Evolutionary conservation across 2,888 invertebrate genomes (phyloP).

Genomic region (Harpalus rubripes): DNA sequence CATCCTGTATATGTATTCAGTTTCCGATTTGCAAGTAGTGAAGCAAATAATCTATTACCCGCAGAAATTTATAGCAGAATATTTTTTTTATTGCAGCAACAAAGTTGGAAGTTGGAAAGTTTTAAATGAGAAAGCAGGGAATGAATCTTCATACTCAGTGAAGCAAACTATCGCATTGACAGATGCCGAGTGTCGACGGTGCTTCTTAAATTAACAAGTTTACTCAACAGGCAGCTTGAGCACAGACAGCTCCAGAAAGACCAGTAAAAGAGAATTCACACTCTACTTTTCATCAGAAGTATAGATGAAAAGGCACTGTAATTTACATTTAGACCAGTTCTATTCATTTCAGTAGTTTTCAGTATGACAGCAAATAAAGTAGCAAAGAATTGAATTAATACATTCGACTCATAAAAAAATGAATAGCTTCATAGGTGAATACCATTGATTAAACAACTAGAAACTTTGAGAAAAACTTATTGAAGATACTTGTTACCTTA

Average conservation of each 20-base stretch:
- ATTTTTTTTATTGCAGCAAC: constrained; percentile 39
- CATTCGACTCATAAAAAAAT: no score
- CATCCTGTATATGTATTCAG: no score
- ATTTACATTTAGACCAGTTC: background rate
- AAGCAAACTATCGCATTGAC: constrained; percentile 48
- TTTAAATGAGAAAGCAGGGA: constrained; percentile 42
- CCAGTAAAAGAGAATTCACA: background rate
- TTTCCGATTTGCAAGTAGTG: constrained; percentile 37
- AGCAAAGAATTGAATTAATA: no score
- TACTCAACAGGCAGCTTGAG: constrained; percentile 26
- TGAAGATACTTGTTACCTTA: no score
- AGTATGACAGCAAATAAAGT: background rate
- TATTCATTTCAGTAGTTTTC: background rate
- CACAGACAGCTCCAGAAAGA: background rate
- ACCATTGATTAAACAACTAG: no score
- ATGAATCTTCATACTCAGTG: constrained; percentile 36
- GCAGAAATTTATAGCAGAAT: background rate
- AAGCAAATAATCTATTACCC: constrained; percentile 29
- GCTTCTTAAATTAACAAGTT: constrained; percentile 44
- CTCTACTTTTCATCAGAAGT: background rate
- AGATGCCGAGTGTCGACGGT: background rate
- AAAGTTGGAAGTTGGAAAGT: constrained; percentile 19
- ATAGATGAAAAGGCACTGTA: background rate
- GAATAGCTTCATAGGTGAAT: no score
- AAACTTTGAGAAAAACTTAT: no score